These are phyloP conservation scores for Plutomurus gul DNA, from an alignment of 1,140 invertebrate species.

Conservation along the genomic window DNA sequence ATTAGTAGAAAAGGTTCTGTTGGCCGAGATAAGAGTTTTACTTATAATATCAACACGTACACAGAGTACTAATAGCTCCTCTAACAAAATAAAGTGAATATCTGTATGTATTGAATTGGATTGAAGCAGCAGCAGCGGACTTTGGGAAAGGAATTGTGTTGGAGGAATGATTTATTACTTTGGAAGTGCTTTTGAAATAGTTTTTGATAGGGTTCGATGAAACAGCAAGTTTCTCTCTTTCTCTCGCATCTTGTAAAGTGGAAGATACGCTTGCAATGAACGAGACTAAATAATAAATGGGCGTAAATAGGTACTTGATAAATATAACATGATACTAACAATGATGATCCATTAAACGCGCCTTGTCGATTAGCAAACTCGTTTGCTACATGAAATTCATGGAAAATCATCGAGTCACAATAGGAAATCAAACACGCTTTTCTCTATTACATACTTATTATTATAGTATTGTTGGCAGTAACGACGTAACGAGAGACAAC, in stretches of 20 bases:
- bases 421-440: background rate
- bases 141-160: no score
- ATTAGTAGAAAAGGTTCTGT: background rate
- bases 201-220: background rate
- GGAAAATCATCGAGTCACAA: background rate
- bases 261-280: background rate
- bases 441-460: no score
- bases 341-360: background rate
- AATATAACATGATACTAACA: background rate
- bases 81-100: no score
- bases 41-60: background rate
- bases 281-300: background rate
- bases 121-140: background rate
- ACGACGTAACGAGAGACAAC: no score
- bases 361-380: background rate
- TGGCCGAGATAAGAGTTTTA: background rate
- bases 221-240: background rate
- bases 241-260: no score
- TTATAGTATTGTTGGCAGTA: no score
- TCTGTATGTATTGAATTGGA: no score
- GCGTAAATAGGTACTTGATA: background rate
- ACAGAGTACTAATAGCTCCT: no score
- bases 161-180: background rate
- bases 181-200: no score
- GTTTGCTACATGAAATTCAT: background rate